Percentiles rank a stretch among this genome's conserved stretches.
Conservation (phyloP, 2,113 vertebrate species). For the Sinocyclocheilus grahami region DNA sequence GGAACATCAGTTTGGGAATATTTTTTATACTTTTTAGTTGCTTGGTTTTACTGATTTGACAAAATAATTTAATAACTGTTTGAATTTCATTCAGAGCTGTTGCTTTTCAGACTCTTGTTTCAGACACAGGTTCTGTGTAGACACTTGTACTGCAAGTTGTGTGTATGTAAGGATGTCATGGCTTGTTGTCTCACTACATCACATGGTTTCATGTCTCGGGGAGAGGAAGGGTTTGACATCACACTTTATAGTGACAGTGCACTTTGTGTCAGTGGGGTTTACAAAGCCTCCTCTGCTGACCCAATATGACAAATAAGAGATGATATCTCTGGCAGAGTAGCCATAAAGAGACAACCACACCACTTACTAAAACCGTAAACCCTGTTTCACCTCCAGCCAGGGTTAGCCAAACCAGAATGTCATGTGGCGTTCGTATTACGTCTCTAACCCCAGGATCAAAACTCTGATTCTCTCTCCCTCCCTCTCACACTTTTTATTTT, state of each 20-base stretch:
- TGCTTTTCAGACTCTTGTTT: neutral
- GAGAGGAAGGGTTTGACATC: conserved; percentile 54
- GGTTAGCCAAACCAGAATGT: conserved; percentile 52
- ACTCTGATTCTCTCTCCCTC: conserved; percentile 3
- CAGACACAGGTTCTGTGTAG: neutral
- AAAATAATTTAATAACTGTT: neutral
- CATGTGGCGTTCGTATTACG: conserved; percentile 46
- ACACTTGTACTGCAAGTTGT: neutral
- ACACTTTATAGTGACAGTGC: conserved; percentile 32
- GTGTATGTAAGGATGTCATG: conserved; percentile 21
- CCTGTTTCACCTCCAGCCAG: conserved; percentile 51
- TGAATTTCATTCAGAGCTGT: neutral
- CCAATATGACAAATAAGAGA: conserved; percentile 51
- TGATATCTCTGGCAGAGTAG: conserved; percentile 51
- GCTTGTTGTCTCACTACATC: conserved; percentile 31
- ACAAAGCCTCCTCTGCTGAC: conserved; percentile 45
- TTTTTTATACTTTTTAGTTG: conserved; percentile 70
- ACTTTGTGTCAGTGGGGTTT: conserved; percentile 44
- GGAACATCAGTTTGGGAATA: conserved; percentile 60
- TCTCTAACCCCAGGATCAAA: conserved; percentile 40
- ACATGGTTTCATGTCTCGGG: conserved; percentile 11
- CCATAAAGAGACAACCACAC: conserved; percentile 52
- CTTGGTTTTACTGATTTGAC: conserved; percentile 33
- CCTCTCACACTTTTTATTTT: conserved; percentile 15
- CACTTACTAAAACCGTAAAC: conserved; percentile 38